A percentile compares a stretch with the other conserved stretches of the same genome.
These are phyloP conservation scores for Fratercula arctica DNA, from an alignment of 2,797 vertebrate species.

Conservation along the genomic window DNA sequence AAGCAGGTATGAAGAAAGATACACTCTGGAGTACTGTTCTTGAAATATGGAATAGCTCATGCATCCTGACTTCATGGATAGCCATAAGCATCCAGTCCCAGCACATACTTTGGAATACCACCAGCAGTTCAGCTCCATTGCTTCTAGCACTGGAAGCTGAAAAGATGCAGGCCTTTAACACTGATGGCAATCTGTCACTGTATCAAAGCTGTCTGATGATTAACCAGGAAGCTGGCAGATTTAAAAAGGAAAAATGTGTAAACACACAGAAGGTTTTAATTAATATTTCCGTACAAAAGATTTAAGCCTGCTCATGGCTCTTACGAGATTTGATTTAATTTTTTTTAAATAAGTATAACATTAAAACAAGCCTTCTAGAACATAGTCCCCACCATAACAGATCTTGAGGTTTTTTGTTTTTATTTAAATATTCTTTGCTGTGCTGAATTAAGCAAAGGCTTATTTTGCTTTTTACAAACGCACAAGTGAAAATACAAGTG, in stretches of 20 bases:
- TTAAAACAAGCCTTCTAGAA: not conserved
- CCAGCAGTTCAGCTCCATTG: not conserved
- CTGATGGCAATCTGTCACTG: not conserved
- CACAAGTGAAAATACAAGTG: not conserved
- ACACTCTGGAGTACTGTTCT: not conserved
- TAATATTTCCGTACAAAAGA: not conserved
- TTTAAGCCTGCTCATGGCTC: not conserved
- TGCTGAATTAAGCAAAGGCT: not conserved
- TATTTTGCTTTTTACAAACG: not conserved
- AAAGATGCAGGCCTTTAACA: not conserved
- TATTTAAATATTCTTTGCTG: not conserved
- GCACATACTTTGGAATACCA: not conserved
- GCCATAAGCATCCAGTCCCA: not conserved
- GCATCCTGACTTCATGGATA: not conserved
- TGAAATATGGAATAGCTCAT: not conserved
- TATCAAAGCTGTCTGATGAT: not conserved
- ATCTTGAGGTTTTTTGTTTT: not conserved
- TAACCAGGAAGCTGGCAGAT: not conserved
- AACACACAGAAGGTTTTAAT: not conserved
- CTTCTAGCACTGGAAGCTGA: not conserved
- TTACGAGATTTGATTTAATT: rapidly evolving
- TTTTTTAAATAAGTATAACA: not conserved
- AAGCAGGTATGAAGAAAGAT: not conserved
- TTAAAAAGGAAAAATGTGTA: not conserved
- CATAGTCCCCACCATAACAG: not conserved